Evolutionary conservation across 2,888 invertebrate species (phyloP).

Genomic region (Malthinus seriepunctatus): DNA sequence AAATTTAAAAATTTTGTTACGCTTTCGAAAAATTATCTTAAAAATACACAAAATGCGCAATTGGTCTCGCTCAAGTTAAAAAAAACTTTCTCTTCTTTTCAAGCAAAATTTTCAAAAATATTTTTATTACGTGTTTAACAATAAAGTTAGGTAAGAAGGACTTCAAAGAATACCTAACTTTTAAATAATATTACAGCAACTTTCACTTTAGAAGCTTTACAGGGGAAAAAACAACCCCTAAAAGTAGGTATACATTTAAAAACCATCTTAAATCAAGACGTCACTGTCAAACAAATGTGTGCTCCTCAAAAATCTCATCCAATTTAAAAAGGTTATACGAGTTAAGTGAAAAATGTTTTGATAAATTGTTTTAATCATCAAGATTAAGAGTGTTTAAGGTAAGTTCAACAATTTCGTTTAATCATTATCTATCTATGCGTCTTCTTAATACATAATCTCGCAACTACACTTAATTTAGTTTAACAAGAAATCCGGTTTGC

Average conservation of each 20-base stretch:
- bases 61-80: slow-evolving; percentile 9
- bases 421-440: no score
- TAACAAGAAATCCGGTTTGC: slow-evolving; percentile 21
- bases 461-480: slow-evolving; percentile 17
- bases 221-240: neutral
- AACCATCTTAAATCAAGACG: neutral
- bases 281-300: neutral
- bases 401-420: slow-evolving; percentile 16
- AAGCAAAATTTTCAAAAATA: neutral
- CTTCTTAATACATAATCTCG: neutral
- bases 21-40: neutral
- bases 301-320: no score
- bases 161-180: neutral
- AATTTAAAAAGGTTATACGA: no score
- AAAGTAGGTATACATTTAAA: neutral
- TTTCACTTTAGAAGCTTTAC: neutral
- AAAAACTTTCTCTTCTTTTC: slow-evolving; percentile 35
- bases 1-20: neutral
- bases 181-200: neutral
- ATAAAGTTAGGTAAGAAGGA: neutral
- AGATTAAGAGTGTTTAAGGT: slow-evolving; percentile 11
- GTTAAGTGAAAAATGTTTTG: neutral
- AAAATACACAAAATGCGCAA: slow-evolving; percentile 4
- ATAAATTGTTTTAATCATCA: neutral
- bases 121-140: neutral